These are phyloP conservation scores for Tetramorium parvispinum DNA, from an alignment of 1,140 invertebrate species.

Conservation along the genomic window DNA sequence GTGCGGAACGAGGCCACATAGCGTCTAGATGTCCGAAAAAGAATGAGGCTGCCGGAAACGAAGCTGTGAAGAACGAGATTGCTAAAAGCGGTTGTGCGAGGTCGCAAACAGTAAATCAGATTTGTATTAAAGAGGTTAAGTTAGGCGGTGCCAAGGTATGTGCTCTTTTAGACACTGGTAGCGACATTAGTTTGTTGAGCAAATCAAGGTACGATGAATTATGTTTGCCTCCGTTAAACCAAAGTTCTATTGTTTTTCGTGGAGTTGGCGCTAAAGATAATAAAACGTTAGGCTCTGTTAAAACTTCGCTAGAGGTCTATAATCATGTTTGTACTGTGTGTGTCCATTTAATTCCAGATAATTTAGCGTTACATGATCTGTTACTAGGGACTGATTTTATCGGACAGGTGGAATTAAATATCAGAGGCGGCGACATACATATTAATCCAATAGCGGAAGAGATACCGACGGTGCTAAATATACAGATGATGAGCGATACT, in stretches of 20 bases:
- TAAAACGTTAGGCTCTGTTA: neutral
- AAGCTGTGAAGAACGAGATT: neutral
- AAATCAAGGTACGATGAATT: neutral
- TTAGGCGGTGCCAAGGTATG: neutral
- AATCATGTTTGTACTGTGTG: neutral
- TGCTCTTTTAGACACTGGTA: neutral
- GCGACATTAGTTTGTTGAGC: neutral
- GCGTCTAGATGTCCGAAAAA: neutral
- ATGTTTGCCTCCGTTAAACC: neutral
- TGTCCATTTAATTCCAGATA: neutral
- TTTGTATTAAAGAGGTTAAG: neutral
- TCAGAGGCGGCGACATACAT: neutral
- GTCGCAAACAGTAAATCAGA: neutral
- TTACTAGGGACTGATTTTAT: slow-evolving; percentile 9
- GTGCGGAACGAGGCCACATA: neutral
- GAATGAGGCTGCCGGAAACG: no score
- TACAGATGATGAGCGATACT: neutral
- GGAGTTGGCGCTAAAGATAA: neutral
- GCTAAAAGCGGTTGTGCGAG: neutral
- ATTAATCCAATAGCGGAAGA: neutral
- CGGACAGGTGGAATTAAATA: neutral
- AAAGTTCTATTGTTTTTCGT: neutral
- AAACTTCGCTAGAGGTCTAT: neutral
- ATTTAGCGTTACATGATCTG: neutral
- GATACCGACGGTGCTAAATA: neutral